Conservation (phyloP, 2,113 vertebrate genomes). For the Hippopotamus amphibius region DNA sequence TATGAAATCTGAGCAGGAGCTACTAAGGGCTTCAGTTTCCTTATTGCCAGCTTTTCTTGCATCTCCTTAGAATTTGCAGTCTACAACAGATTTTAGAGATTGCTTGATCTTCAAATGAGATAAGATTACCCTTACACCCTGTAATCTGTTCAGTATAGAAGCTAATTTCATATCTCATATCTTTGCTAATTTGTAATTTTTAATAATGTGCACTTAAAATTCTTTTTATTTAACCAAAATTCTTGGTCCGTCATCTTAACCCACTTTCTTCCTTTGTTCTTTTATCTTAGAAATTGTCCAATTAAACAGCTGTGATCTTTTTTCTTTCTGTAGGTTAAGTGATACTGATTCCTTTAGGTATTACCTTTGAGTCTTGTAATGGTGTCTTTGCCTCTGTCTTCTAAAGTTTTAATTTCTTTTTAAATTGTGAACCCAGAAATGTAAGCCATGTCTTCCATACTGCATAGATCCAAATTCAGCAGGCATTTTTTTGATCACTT, state of each 20-base stretch:
- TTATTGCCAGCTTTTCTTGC: not conserved
- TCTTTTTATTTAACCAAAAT: conserved; percentile 49
- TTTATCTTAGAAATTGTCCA: not conserved
- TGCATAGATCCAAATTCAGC: conserved; percentile 24
- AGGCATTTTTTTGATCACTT: not conserved
- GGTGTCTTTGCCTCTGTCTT: not conserved
- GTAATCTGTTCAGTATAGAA: not conserved
- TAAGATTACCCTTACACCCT: not conserved
- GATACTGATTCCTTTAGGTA: not conserved
- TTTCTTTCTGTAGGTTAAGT: not conserved
- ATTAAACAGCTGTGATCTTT: not conserved
- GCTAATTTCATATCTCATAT: not conserved
- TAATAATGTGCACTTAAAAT: not conserved
- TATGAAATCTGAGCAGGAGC: not conserved
- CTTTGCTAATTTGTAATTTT: conserved; percentile 34
- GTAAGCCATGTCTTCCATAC: not conserved
- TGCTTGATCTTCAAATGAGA: not conserved
- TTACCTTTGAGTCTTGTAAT: conserved; percentile 3
- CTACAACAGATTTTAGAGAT: not conserved
- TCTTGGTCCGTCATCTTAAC: not conserved
- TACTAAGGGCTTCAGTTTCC: not conserved
- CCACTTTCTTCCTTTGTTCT: not conserved
- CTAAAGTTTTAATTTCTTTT: conserved; percentile 30
- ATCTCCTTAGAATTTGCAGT: not conserved
- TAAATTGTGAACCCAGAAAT: not conserved